These are phyloP conservation scores for Ruditapes philippinarum DNA, from an alignment of 1,140 invertebrate species.

Conservation along the genomic window DNA sequence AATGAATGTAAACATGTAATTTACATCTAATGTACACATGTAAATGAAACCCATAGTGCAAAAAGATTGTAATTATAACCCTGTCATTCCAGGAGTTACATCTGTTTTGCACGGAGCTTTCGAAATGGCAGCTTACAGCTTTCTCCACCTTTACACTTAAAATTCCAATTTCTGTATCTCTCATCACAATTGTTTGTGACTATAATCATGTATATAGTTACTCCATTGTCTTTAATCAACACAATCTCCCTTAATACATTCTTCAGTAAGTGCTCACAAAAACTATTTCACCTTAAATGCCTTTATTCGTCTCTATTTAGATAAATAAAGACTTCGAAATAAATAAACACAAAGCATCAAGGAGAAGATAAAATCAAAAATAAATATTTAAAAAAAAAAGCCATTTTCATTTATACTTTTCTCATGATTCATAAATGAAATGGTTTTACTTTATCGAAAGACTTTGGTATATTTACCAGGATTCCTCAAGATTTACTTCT, in stretches of 20 bases:
- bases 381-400: slow-evolving; percentile 12
- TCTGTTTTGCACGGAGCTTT: too few species aligned
- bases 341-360: not conserved
- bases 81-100: too few species aligned
- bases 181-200: too few species aligned
- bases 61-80: too few species aligned
- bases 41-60: too few species aligned
- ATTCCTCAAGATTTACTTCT: not conserved
- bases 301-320: not conserved
- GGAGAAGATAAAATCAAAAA: slow-evolving; percentile 10
- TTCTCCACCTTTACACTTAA: too few species aligned
- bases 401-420: not conserved
- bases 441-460: slow-evolving; percentile 38
- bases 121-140: not conserved
- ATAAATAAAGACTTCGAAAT: slow-evolving; percentile 20
- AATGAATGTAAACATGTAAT: not conserved
- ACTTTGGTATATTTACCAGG: slow-evolving; percentile 30
- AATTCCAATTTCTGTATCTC: too few species aligned
- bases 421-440: slow-evolving; percentile 9
- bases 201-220: not conserved
- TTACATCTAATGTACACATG: not conserved
- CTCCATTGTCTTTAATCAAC: not conserved
- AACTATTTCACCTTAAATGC: not conserved
- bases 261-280: not conserved
- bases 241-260: not conserved